Evolutionary conservation across 2,888 invertebrate genomes (phyloP), one percentile per base, ranked within the genome.

Genomic region (Tridacna gigas): DNA sequence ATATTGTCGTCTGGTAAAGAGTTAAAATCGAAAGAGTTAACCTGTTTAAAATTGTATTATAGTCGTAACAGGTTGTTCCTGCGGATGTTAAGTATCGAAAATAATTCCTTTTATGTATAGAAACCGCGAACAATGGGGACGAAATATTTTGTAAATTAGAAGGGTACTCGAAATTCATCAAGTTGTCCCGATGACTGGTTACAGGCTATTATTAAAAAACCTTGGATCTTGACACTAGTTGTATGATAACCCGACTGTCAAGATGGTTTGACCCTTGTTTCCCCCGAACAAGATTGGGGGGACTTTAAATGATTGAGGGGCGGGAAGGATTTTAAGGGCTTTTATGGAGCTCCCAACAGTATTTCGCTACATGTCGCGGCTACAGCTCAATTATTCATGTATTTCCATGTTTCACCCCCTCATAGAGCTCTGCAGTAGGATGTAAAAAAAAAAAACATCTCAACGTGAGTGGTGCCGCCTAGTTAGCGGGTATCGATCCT

Each of bases 91-190:
- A 75, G 75, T 75, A 63, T 37, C 75, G 20, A 45, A 63, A 63
- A 75, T 75, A 65, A 75, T 75, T 75, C 75, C 75, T 61, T 75
- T 75, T 63, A 75, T 75, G 75, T 75, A 63, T 75, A 63, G 75
- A 75, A 75, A 75, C 2, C 63, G 22, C 25, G 61, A 22, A 75
- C 75, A 75, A 75, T 75, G 25, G 20, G 45, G 37, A n/a, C 47
- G 75, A 75, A 37, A 75, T 75, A 63, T 18, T 75, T 45, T 61
- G 75, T 75, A 75, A 75, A 75, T 75, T 75, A 75, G 75, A 47
- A 61, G 75, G 75, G 47, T 37, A 75, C 75, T 75, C 66, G 66
- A 77, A 77, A 66, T 66, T 67, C 77, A 77, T 77, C 77, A 67
- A 77, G 66, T 51, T 66, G 22, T 22, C 60, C 77, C 48, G 26